A percentile compares a stretch with the other conserved stretches of the same genome.
phyloP scores from a whole-genome alignment of 2,797 vertebrate genomes.

The Acanthornis magna region DNA sequence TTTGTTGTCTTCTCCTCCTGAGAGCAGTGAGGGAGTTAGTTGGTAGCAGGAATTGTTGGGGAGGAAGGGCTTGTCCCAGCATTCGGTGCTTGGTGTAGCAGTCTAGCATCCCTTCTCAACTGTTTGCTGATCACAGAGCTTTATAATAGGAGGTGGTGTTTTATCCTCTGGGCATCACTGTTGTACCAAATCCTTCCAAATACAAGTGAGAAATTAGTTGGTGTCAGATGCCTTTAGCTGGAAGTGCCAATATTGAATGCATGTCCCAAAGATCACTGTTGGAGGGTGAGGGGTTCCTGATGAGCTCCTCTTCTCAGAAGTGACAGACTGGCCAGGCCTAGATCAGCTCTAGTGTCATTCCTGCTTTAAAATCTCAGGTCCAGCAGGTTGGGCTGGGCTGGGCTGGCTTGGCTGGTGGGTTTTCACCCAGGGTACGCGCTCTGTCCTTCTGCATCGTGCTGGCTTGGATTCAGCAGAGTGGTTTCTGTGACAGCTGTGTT shows the following conservation, averaged over 20 bases:
- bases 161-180: not conserved
- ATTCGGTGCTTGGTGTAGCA: not conserved
- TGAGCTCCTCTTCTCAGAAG: not conserved
- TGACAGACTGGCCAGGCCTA: not conserved
- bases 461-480: not conserved
- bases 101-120: not conserved
- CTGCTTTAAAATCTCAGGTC: not conserved
- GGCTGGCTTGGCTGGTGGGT: accelerated
- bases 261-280: not conserved
- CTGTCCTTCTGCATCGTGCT: not conserved
- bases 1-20: not conserved
- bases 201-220: not conserved
- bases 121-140: not conserved
- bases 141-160: not conserved
- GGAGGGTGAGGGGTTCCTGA: not conserved
- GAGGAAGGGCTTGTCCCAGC: not conserved
- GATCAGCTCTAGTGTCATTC: not conserved
- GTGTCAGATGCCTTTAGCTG: not conserved
- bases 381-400: not conserved
- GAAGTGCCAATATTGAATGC: not conserved
- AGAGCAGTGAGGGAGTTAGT: not conserved
- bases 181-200: not conserved
- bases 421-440: not conserved
- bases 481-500: not conserved
- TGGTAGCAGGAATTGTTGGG: not conserved